These are phyloP conservation scores for Plagodis pulveraria DNA, from an alignment of 2,888 invertebrate species.

Conservation along the genomic window DNA sequence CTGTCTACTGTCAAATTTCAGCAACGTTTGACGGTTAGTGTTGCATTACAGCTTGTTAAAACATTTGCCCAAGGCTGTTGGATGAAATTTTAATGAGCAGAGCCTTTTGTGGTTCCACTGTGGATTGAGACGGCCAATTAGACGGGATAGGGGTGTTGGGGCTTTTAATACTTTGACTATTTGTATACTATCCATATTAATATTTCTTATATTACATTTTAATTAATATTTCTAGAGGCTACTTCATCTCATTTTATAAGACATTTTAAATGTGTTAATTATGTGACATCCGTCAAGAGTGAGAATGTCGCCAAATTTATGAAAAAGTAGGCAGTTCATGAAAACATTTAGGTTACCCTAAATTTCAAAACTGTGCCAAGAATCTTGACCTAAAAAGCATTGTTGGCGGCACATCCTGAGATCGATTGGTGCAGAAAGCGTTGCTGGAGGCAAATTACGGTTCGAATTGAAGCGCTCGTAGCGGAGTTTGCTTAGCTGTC, in stretches of 20 bases:
- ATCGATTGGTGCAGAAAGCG: conserved; percentile 27
- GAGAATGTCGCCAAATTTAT: no score
- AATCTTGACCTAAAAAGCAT: conserved; percentile 22
- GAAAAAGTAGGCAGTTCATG: no score
- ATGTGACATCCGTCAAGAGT: no score
- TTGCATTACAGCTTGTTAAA: conserved; percentile 63
- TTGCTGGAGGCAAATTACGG: no score
- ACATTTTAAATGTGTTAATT: no score
- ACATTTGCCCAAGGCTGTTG: conserved; percentile 53
- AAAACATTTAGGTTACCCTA: background rate
- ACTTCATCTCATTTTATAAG: no score
- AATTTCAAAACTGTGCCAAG: conserved; percentile 13
- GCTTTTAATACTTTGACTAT: conserved; percentile 23
- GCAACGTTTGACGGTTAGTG: conserved; percentile 52
- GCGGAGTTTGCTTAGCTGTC: no score
- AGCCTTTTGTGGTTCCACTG: conserved; percentile 56
- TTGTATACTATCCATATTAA: background rate
- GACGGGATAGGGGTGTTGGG: conserved; percentile 33
- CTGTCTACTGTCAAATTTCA: conserved; percentile 15
- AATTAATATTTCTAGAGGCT: no score
- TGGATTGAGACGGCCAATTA: conserved; percentile 65
- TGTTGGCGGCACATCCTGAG: conserved; percentile 19
- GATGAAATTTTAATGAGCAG: conserved; percentile 74
- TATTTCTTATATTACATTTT: no score
- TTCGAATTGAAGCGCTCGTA: no score